Conservation (phyloP, 2,888 invertebrate genomes). For the Pseudolycoriella hygida region DNA sequence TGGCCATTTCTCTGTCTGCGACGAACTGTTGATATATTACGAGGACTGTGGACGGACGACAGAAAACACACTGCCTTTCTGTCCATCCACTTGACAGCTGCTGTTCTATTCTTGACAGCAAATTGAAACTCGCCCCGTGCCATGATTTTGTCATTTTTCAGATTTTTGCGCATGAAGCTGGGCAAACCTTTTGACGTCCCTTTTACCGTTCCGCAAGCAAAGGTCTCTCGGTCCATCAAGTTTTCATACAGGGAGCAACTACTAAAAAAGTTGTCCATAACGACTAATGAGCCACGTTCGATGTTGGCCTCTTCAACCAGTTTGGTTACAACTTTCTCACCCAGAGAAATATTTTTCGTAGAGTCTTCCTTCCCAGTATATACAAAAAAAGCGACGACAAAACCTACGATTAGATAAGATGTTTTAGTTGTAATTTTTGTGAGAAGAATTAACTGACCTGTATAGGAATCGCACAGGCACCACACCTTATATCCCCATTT, state of each 20-base stretch:
- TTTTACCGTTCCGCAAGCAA: conserved; percentile 3
- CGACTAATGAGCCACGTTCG: no score
- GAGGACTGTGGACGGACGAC: conserved; percentile 4
- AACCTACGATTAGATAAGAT: neutral
- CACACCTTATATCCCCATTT: neutral
- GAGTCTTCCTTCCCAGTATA: neutral
- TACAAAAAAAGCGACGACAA: neutral
- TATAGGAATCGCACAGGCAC: neutral
- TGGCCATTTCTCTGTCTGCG: conserved; percentile 6
- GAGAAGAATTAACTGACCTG: neutral
- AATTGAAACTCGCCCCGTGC: conserved; percentile 4
- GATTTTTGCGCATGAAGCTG: neutral
- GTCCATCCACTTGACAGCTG: conserved; percentile 7
- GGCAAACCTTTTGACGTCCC: neutral
- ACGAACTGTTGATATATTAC: neutral
- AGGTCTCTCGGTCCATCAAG: conserved; percentile 1
- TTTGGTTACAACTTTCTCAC: conserved; percentile 3
- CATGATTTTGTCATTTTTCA: neutral
- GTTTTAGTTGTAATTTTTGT: no score
- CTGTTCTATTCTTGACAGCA: conserved; percentile 1
- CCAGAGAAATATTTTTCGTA: neutral
- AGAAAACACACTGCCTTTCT: conserved; percentile 5
- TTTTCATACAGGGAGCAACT: conserved; percentile 1
- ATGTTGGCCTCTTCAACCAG: neutral
- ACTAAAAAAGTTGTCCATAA: no score